Conservation (phyloP, 2,797 vertebrate genomes). For the Ficedula albicollis region DNA sequence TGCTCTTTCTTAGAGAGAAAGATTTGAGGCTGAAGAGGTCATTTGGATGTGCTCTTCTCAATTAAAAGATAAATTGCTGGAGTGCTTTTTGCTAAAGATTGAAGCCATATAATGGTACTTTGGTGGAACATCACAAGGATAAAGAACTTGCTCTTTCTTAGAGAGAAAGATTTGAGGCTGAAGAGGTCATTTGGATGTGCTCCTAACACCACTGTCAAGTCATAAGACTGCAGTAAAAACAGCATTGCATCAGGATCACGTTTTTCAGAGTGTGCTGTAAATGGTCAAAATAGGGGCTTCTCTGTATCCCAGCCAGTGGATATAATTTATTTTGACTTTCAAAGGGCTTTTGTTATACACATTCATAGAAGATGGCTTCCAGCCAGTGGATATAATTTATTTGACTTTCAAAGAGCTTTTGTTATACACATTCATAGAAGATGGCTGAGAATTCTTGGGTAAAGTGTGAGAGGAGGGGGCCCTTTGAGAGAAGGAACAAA, state of each 20-base stretch:
- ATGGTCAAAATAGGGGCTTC: background rate
- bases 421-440: background rate
- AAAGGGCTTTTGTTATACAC: slow-evolving; percentile 13
- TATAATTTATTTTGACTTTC: slow-evolving; percentile 41
- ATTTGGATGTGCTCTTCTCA: no score
- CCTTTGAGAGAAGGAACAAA: slow-evolving; percentile 43
- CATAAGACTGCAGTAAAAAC: background rate
- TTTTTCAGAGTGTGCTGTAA: background rate
- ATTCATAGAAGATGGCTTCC: background rate
- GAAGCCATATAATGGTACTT: background rate
- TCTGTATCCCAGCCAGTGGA: background rate
- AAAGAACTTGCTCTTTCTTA: background rate
- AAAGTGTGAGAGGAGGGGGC: background rate
- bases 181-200: background rate
- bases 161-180: background rate
- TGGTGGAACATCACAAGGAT: background rate
- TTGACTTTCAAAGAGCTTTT: slow-evolving; percentile 44
- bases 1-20: background rate
- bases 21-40: background rate
- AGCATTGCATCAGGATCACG: background rate
- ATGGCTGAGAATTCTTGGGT: background rate
- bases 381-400: slow-evolving; percentile 3
- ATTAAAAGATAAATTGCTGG: background rate
- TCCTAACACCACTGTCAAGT: background rate
- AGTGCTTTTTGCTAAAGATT: background rate